Evolutionary conservation across 2,888 invertebrate genomes (phyloP).

Genomic region (Heliconius ismenius): DNA sequence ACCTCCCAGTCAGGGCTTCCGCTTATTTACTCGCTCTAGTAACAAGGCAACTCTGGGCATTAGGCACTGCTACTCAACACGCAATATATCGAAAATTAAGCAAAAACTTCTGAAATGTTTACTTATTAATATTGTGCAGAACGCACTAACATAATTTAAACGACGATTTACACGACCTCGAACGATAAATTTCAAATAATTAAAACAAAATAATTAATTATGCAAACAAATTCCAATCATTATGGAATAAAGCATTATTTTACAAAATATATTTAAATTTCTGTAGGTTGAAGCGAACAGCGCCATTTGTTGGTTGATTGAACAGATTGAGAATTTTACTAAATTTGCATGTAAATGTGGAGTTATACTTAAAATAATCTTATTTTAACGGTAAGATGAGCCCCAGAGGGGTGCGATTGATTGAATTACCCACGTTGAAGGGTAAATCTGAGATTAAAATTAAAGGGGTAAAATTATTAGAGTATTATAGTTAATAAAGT

Average conservation of each 20-base stretch:
- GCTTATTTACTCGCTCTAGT: background rate
- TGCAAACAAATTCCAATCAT: slow-evolving; percentile 43
- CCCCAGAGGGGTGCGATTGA: slow-evolving; percentile 33
- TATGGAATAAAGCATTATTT: slow-evolving; percentile 40
- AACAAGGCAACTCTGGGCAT: background rate
- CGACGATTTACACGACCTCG: background rate
- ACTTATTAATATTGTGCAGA: too few relatives aligned
- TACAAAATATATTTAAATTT: slow-evolving; percentile 47
- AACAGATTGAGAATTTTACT: slow-evolving; percentile 47
- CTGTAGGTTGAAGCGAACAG: slow-evolving; percentile 44
- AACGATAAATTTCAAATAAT: background rate
- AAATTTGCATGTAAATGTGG: slow-evolving; percentile 51
- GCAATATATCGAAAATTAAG: background rate
- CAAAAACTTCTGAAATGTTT: too few relatives aligned
- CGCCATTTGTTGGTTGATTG: slow-evolving; percentile 46
- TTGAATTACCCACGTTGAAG: slow-evolving; percentile 35
- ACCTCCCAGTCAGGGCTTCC: too few relatives aligned
- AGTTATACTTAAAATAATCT: slow-evolving; percentile 46
- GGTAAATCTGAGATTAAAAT: slow-evolving; percentile 19
- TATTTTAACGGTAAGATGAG: slow-evolving; percentile 38
- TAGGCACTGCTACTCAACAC: background rate
- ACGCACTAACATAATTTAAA: background rate
- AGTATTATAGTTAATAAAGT: slow-evolving; percentile 9
- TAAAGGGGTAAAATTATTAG: slow-evolving; percentile 9
- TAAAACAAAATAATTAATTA: slow-evolving; percentile 33